phyloP scores from a whole-genome alignment of 2,113 vertebrate species.

The Bos taurus region DNA sequence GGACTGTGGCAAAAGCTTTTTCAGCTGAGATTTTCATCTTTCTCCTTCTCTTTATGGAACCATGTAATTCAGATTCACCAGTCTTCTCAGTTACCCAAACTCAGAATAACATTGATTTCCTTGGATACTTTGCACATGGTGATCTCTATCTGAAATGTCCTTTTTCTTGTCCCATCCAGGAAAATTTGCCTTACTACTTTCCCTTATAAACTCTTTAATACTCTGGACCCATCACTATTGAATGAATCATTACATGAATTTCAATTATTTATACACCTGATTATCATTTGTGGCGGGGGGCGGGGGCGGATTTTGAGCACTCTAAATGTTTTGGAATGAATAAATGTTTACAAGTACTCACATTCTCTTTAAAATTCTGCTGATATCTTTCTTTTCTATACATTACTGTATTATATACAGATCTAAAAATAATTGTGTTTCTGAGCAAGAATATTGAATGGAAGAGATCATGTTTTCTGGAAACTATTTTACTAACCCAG shows the following conservation, averaged over 20 bases:
- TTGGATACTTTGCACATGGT: background rate
- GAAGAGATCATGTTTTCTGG: background rate
- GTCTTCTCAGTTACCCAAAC: background rate
- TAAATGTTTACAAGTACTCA: background rate
- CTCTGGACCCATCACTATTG: background rate
- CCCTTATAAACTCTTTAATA: background rate
- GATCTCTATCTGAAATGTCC: background rate
- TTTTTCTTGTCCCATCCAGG: background rate
- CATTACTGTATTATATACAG: background rate
- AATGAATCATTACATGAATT: background rate
- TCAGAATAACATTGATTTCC: background rate
- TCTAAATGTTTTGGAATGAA: conserved; percentile 5
- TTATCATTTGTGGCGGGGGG: background rate
- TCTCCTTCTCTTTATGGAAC: background rate
- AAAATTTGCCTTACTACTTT: background rate
- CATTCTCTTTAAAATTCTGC: background rate
- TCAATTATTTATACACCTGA: background rate
- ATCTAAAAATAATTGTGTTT: background rate
- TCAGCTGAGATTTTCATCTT: background rate
- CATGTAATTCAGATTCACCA: background rate
- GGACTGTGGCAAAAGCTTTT: background rate
- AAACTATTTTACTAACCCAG: background rate
- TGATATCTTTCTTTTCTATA: background rate
- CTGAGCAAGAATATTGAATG: background rate
- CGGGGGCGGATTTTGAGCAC: background rate